phyloP scores from a whole-genome alignment of 2,888 invertebrate genomes.

The Melieria picta region DNA sequence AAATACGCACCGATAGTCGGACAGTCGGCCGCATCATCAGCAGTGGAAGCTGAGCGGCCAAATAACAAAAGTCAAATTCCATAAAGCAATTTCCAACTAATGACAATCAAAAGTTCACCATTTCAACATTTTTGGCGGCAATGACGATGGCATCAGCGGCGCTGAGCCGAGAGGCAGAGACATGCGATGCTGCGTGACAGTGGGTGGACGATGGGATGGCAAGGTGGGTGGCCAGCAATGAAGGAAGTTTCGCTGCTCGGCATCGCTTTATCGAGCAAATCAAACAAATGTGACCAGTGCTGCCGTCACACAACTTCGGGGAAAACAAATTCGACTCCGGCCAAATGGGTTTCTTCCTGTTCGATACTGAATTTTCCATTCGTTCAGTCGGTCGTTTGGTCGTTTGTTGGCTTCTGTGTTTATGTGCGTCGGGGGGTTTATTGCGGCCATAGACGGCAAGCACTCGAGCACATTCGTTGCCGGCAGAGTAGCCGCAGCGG shows the following conservation, averaged over 20 bases:
- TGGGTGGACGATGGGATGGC: neutral
- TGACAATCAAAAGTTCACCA: slow-evolving; percentile 22
- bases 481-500: too few species aligned
- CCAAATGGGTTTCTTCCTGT: too few species aligned
- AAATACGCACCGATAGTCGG: neutral
- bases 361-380: too few species aligned
- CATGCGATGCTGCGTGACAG: neutral
- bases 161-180: neutral
- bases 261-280: slow-evolving; percentile 7
- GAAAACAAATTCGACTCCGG: neutral
- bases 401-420: too few species aligned
- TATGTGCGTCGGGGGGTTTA: too few species aligned
- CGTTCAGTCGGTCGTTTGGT: too few species aligned
- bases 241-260: neutral
- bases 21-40: neutral
- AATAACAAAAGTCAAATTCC: slow-evolving; percentile 24
- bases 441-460: too few species aligned
- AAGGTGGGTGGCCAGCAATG: neutral
- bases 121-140: neutral
- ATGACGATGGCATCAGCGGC: neutral
- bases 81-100: slow-evolving; percentile 29
- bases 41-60: neutral
- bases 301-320: neutral
- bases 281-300: slow-evolving; percentile 11
- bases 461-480: too few species aligned